Conservation (phyloP, 2,888 invertebrate genomes). For the Drosophila gaucha region DNA sequence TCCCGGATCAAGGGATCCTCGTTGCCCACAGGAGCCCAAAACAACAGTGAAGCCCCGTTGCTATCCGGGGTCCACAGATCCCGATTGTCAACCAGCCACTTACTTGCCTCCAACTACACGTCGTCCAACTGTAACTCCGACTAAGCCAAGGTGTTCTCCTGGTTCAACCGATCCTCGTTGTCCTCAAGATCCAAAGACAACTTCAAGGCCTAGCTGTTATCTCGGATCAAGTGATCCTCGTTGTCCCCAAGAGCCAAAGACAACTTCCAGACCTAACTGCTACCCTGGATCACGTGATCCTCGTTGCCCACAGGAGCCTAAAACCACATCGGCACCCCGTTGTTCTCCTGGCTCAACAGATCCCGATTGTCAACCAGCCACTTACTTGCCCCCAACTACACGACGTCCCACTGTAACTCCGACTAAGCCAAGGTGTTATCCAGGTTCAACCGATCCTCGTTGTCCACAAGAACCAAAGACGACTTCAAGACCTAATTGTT, state of each 20-base stretch:
- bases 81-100: conserved; percentile 54
- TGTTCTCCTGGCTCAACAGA: conserved; percentile 82
- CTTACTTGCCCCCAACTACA: conserved; percentile 36
- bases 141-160: conserved; percentile 76
- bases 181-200: neutral
- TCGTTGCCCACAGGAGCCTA: conserved; percentile 7
- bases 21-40: neutral
- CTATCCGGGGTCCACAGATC: conserved; percentile 82
- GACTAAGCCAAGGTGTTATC: conserved; percentile 53
- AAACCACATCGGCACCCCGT: conserved; percentile 5
- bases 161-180: conserved; percentile 78
- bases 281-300: conserved; percentile 28
- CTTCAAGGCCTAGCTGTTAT: neutral
- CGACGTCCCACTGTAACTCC: neutral
- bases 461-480: conserved; percentile 16
- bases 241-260: neutral
- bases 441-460: conserved; percentile 28
- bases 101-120: conserved; percentile 25
- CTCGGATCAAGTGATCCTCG: conserved; percentile 3
- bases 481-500: neutral
- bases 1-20: conserved; percentile 7
- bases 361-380: conserved; percentile 51
- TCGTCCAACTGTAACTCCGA: neutral
- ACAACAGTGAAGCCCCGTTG: conserved; percentile 3
- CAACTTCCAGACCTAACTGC: neutral